Evolutionary conservation across 2,797 vertebrate genomes (phyloP).

Genomic region (Myotis myotis): DNA sequence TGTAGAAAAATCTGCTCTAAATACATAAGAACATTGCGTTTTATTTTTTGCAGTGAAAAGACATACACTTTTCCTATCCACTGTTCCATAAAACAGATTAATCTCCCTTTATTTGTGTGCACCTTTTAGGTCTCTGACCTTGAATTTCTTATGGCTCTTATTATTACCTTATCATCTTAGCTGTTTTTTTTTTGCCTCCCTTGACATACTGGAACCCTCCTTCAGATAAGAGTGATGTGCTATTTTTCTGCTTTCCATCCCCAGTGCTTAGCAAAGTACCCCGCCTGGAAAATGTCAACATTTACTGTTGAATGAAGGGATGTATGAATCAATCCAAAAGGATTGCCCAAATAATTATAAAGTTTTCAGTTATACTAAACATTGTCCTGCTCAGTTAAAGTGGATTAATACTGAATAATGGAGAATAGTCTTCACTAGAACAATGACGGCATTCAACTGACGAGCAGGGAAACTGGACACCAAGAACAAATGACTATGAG

Average conservation of each 20-base stretch:
- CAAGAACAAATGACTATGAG: slow-evolving; percentile 21
- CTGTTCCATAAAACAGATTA: neutral
- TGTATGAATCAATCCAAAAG: neutral
- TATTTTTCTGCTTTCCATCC: neutral
- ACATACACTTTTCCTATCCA: neutral
- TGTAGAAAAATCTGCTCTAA: slow-evolving; percentile 5
- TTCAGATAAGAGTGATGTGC: neutral
- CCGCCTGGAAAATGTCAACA: neutral
- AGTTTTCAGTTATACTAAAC: neutral
- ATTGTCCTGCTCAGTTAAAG: neutral
- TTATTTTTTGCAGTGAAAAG: neutral
- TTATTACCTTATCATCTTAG: neutral
- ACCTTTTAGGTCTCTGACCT: neutral
- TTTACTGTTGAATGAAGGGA: slow-evolving; percentile 1
- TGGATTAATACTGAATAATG: slow-evolving; percentile 12
- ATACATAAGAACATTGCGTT: neutral
- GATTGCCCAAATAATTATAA: neutral
- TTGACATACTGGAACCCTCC: neutral
- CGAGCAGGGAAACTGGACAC: neutral
- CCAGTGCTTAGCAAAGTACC: neutral
- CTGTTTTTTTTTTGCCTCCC: neutral
- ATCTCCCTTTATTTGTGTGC: neutral
- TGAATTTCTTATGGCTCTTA: neutral
- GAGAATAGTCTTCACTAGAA: neutral
- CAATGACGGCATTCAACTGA: slow-evolving; percentile 52